Percentiles rank a stretch among this genome's conserved stretches.
These are phyloP conservation scores for Ammodytes dubius DNA, from an alignment of 2,113 vertebrate species.

Conservation along the genomic window DNA sequence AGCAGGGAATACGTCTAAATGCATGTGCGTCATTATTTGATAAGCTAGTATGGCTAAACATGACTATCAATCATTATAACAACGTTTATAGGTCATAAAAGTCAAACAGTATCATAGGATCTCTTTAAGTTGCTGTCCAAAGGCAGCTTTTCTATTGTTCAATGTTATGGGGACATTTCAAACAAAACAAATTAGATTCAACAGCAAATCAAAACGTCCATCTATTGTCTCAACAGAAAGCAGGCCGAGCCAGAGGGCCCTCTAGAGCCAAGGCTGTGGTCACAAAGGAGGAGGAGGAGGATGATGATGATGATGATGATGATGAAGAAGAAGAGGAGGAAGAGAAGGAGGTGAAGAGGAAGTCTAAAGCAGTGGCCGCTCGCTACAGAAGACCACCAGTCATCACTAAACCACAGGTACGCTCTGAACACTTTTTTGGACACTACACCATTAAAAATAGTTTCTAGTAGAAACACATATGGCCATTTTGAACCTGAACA, in stretches of 20 bases:
- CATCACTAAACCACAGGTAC: constrained; percentile 33
- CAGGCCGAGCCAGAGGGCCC: constrained; percentile 41
- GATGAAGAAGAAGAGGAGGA: constrained; percentile 32
- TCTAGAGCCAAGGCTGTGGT: constrained; percentile 31
- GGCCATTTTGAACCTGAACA: no score
- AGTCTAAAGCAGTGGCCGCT: constrained; percentile 33
- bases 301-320: constrained; percentile 25
- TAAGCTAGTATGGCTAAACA: no score
- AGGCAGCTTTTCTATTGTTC: background rate
- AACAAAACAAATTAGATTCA: background rate
- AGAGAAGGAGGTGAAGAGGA: constrained; percentile 14
- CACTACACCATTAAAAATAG: no score
- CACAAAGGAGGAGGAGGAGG: constrained; percentile 26
- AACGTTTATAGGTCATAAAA: no score
- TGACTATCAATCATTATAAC: no score
- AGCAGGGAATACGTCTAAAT: no score
- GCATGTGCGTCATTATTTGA: no score
- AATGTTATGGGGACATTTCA: background rate
- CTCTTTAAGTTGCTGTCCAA: background rate
- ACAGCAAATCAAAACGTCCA: background rate
- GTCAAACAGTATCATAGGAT: no score
- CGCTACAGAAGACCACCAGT: constrained; percentile 40
- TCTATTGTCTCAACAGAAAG: constrained; percentile 51
- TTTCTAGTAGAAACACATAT: no score
- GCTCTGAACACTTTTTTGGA: background rate